Evolutionary conservation across 2,797 vertebrate species (phyloP), one percentile per base, ranked within the genome.

Genomic region (Phoxinus dragarum): DNA sequence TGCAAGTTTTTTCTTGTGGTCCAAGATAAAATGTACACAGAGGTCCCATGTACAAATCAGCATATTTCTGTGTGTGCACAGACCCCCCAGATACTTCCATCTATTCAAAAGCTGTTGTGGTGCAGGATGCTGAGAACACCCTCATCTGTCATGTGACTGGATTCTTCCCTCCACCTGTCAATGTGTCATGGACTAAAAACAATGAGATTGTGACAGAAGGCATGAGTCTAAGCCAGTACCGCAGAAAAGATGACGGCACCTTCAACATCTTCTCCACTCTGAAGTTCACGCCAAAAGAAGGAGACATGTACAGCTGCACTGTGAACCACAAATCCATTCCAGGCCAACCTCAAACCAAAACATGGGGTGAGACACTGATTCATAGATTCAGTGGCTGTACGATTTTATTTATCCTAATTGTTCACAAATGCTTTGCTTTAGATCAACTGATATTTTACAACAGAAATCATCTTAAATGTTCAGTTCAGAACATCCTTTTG

Each of bases 181-280:
- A 71, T 0, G 90, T 97, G 56, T 91, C 1, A 21, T 97, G 96
- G 96, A 91, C 91, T 80, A 92, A 88, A 81, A 91, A 94, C 1
- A 87, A 47, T 0, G 2, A 0, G 0, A 68, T 86, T 0, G 86
- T 96, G 84, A 89, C 88, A 0, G 86, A 89, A 31, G 92, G 84
- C n/a, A 78, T 64, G 0, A 86, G 74, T 2, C 85, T 91, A 19
- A 91, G 93, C 17, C 89, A 61, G 4, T 90, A 93, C 84, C 92
- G 91, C 11, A 86, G 87, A 0, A 52, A 93, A 0, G 7, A 64
- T 0, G 93, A 94, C 42, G 84, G 88, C 31, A 94, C 85, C 81
- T 96, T 94, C 91, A 91, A 93, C 84, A 89, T 91, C 76, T 93
- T 96, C 87, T 95, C 95, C 0, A 94, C 93, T 54, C 89, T 97